Evolutionary conservation across 2,888 invertebrate species (phyloP), one percentile per base, ranked within the genome.

Genomic region (Acleris holmiana): DNA sequence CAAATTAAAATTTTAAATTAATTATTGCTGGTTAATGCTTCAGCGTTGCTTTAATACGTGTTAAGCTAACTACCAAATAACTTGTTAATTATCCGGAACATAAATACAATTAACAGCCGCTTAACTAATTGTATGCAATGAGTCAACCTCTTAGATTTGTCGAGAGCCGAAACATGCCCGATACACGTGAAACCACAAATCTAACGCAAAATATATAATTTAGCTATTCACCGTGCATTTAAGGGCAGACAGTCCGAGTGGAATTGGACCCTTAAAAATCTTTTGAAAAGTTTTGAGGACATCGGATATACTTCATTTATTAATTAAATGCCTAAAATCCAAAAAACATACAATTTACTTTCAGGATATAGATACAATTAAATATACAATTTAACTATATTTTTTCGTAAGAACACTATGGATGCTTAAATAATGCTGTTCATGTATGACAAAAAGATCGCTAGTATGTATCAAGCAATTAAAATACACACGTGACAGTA

Each of bases 1-100:
- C 76, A 76, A 13, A 68, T 61, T 72, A 69, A 67, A 67, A 67
- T 71, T 69, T 60, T 65, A 68, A 66, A 70, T 62, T 69, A 71
- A 75, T 73, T 73, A 75, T 75, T 71, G 68, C 69, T 69, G 69
- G 70, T 72, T 76, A 79, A 77, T 77, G 77, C 76, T 75, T 72
- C 56, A 65, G 69, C 71, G 75, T 73, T 73, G 68, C 67, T 70
- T 70, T 69, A 68, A 70, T 73, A 67, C 71, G 71, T 73, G 67
- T 68, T 68, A 67, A 8, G 57, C 57, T 63, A 64, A 44, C 58
- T 64, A 60, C 44, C 46, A 54, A 55, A 65, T 48, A 58, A 64
- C 46, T 25, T 50, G 60, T 55, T 60, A 59, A 40, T 48, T 17
- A 55, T 21, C 53, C n/a, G 15, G 53, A 47, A 19, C 17, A 41